Base-by-base conservation (phyloP, 2,888 invertebrate genomes). In the Scrobipalpa costella region DNA sequence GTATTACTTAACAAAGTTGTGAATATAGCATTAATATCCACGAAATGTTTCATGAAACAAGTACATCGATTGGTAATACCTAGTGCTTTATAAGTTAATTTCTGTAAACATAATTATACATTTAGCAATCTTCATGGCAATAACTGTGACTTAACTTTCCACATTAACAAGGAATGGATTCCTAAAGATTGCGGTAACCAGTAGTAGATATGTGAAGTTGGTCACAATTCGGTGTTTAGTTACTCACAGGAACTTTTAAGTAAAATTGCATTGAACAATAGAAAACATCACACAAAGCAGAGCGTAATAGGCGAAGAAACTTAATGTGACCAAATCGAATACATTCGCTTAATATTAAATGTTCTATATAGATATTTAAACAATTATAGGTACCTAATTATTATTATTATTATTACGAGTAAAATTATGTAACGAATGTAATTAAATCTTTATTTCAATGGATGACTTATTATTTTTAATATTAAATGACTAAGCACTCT, bases 351-450 rank as follows among this genome's bases (percentile, higher is more conserved):
- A 88, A 87, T 87, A 86, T 84, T 88, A 88, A 88, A 89, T 87
- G 86, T 90, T 88, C 89, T 89, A 86, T 89, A 90, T 86, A 90
- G 85, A 87, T 88, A 90, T 90, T 88, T 90, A 90, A 89, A 90
- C 85, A 90, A 85, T 88, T 65, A 87, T 85, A 44, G 44, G 44
- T 44, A 88, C 85, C 84, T 85, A 89, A 88, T 87, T 88, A 85
- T 85, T 85, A 87, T 83, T 87, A 87, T 83, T 87, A 86, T 81
- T 82, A 85, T 85, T 86, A 90, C 86, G 84, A 90, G 78, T 88
- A 89, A 85, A 85, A 86, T 88, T 89, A 91, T 90, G 90, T 90
- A 90, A 89, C 86, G 80, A 91, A 88, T 90, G 89, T 90, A 90
- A 91, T 91, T 91, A 90, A 90, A 91, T 85, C 89, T 88, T 91